Base-by-base conservation (phyloP, 2,113 vertebrate species). In the Hippocampus guttulatus region DNA sequence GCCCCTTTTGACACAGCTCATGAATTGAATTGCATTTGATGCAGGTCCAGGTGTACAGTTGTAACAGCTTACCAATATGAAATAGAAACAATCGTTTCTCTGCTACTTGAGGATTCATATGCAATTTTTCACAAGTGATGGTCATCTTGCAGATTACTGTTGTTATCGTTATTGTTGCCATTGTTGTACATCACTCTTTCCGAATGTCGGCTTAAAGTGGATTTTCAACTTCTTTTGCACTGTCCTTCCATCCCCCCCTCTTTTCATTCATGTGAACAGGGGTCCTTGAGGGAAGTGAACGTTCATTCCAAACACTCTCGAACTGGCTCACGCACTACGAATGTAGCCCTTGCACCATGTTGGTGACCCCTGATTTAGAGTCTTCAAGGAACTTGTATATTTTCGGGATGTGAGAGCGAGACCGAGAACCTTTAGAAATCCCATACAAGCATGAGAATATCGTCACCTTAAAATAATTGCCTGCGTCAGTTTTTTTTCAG, bases 111-210 rank as follows among this genome's bases (percentile, higher is more conserved):
- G 61, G 51, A 45, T 81, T 65, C 33, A 67, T 72, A 80, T 84
- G 77, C 80, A 87, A 75, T 68, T 84, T 76, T 65, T 68, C 6
- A 68, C 67, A 11, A 64, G 30, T 18, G 67, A 61, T 70, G 51
- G 70, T 65, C 8, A 23, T 15, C 66, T 3, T 69, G 43, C 45
- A 68, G 52, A 67, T 74, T 82, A 49, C 12, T 8, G n/a, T 49
- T 64, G 40, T 49, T 75, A 70, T 69, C 67, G 71, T 49, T 75
- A 70, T 69, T 69, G 71, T 49, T 81, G 71, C 74, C 57, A 61
- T 70, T 49, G 43, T 69, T 78, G 81, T 80, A 45, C 61, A 75
- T 68, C 75, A 67, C 65, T 71, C 67, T 82, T 83, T 82, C n/a
- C 78, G 68, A 67, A 62, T 41, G 68, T 71, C 55, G 64, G 51